Evolutionary conservation across 2,113 vertebrate species (phyloP), one percentile per base, ranked within the genome.

Genomic region (Carassius gibelio): DNA sequence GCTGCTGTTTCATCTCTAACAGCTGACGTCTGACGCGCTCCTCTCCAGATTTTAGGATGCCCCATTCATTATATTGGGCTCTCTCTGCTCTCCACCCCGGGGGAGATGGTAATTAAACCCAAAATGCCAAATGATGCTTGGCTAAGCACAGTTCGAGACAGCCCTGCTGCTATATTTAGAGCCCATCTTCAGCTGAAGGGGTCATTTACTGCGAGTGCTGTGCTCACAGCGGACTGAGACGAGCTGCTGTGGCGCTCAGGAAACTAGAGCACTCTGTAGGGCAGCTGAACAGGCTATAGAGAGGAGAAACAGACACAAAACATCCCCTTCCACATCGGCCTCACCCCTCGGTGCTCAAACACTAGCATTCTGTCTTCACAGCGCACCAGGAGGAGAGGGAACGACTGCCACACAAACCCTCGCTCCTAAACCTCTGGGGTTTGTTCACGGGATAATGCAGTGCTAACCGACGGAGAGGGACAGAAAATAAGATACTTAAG

Each of bases 111-210:
- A 90, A 91, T 92, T 91, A 91, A 90, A 89, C 88, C 86, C 87
- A 90, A 91, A 91, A 91, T 90, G 90, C 84, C 89, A 91, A 88
- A 92, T 91, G 85, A 90, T 91, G 91, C 91, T 88, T 90, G 85
- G 82, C 89, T 92, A 90, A 91, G 91, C 91, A 89, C 89, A 91
- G 91, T 90, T 90, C 88, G 83, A 88, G 83, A 77, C 84, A 75
- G 69, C 42, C 7, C 64, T 23, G 77, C n/a, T 36, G 88, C 87
- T 90, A 91, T 90, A 91, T 90, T 89, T 91, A 91, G 90, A 88
- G 90, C 83, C 89, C 84, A 78, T 86, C 88, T 86, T 75, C 83
- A 62, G 90, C 85, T 87, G 84, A 88, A 78, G 86, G 86, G 88
- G 87, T 79, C 88, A 88, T 91, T 91, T 90, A 88, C 83, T 72